Base-by-base conservation (phyloP, 2,888 invertebrate species). In the Sarcophaga caerulescens region DNA sequence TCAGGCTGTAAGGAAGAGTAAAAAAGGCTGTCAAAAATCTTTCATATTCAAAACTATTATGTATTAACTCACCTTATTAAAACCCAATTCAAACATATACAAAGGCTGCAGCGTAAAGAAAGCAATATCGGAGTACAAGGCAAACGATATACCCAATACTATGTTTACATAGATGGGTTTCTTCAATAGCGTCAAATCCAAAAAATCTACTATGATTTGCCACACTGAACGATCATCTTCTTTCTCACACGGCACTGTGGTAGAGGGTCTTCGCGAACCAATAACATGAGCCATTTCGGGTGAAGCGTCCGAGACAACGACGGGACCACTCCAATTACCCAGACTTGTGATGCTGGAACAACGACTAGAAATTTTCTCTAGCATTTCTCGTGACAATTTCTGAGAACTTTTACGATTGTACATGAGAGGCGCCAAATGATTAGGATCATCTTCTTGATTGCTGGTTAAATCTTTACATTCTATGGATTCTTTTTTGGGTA, bases 21-120 rank as follows among this genome's bases (percentile, higher is more conserved):
- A 65, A 47, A 11, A 23, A 77, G 19, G 5, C 44, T 59, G 21
- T n/a, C 47, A 73, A 52, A 68, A 59, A 57, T 62, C 6, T n/a
- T 60, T 63, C 11, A 52, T 57, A n/a, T 47, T 47, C 23, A 47
- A 19, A 14, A 66, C 12, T 8, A 5, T 35, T 1, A 4, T 14
- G 3, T 14, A 6, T 17, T 0, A 52, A 76, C 88, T 87, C 63
- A 93, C 93, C 90, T 90, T 92, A 62, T 73, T 89, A 82, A 91
- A 93, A 0, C 91, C 90, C 79, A 93, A 81, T 25, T 93, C 92
- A 52, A 92, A 92, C 4, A 93, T 88, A 85, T 93, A 93, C 89
- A 96, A 90, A 0, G 97, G 96, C 85, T 96, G 94, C 74, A 97
- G 90, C 0, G 95, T 95, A 88, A 95, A 94, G 90, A 97, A 97